Percentiles rank a stretch among this genome's conserved stretches.
Evolutionary conservation across 1,140 invertebrate species (phyloP).

Genomic region (Chelonus insularis): DNA sequence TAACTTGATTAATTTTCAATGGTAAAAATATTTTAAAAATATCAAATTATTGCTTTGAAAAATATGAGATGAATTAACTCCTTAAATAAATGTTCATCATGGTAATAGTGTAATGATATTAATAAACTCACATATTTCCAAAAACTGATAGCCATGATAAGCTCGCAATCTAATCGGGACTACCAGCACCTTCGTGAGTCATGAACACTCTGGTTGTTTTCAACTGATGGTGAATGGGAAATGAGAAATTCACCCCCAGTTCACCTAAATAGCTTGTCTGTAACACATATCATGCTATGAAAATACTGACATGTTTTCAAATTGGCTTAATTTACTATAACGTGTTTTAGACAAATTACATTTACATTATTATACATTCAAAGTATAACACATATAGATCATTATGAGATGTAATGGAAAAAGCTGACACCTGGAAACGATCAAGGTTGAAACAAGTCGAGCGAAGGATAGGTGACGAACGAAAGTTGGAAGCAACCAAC

Average conservation of each 20-base stretch:
- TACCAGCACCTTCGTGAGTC: slow-evolving; percentile 18
- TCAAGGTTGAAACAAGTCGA: no score
- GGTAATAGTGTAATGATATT: not conserved
- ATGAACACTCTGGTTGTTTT: slow-evolving; percentile 8
- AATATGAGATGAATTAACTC: no score
- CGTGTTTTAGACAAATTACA: not conserved
- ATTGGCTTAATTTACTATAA: slow-evolving; percentile 14
- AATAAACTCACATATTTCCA: slow-evolving; percentile 30
- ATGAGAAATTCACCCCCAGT: slow-evolving; percentile 9
- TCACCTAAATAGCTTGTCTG: slow-evolving; percentile 5
- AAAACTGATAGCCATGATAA: slow-evolving; percentile 28
- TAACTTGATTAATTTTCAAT: no score
- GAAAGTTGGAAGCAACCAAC: no score
- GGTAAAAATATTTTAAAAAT: no score
- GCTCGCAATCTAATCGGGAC: not conserved
- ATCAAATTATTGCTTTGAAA: no score
- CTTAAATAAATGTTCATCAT: no score
- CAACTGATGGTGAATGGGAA: slow-evolving; percentile 5
- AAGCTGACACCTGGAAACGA: no score
- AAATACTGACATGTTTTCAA: slow-evolving; percentile 12
- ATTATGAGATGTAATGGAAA: no score
- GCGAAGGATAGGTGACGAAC: no score
- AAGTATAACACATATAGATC: no score
- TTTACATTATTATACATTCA: no score
- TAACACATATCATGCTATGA: slow-evolving; percentile 19